Conservation (phyloP, 2,797 vertebrate species). For the Falco peregrinus region DNA sequence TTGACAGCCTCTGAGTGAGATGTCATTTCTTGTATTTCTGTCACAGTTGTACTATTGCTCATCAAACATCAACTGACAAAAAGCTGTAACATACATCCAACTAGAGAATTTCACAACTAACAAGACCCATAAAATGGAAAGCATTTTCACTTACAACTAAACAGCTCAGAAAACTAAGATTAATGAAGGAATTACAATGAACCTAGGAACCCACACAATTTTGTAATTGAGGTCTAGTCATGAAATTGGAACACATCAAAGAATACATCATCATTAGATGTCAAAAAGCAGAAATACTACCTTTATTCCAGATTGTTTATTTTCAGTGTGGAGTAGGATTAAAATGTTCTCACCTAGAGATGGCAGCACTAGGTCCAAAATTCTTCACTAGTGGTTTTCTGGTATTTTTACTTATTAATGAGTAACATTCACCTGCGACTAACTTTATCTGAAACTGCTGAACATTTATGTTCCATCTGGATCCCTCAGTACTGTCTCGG, state of each 20-base stretch:
- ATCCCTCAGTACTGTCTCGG: not conserved
- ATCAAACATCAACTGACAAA: not conserved
- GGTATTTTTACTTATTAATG: not conserved
- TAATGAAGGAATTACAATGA: not conserved
- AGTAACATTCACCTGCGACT: not conserved
- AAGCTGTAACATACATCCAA: not conserved
- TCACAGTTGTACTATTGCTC: not conserved
- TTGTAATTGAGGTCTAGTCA: not conserved
- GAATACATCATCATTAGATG: not conserved
- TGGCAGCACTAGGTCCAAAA: not conserved
- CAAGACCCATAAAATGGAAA: not conserved
- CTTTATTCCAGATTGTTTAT: not conserved
- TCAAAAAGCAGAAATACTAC: slow-evolving; percentile 14
- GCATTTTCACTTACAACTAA: not conserved
- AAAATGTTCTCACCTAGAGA: not conserved
- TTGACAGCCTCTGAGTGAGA: not conserved
- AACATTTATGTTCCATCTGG: not conserved
- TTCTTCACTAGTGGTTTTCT: not conserved
- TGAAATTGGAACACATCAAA: not conserved
- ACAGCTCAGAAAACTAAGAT: not conserved
- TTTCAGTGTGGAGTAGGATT: not conserved
- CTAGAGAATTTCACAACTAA: not conserved
- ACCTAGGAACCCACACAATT: not conserved
- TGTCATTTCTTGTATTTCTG: not conserved
- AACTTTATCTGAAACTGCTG: not conserved